Evolutionary conservation across 1,140 invertebrate species (phyloP), one percentile per base, ranked within the genome.

Genomic region (Condylostylus longicornis): DNA sequence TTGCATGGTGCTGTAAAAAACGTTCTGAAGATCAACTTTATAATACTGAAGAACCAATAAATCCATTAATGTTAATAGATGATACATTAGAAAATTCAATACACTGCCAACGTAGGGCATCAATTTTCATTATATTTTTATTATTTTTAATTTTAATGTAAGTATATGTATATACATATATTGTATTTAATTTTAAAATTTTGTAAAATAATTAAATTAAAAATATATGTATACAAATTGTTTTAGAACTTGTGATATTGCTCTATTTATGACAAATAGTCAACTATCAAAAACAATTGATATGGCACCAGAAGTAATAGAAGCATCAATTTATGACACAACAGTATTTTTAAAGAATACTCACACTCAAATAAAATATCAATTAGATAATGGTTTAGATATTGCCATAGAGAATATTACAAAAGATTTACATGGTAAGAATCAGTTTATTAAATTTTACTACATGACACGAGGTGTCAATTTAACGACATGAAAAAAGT

Each of bases 381-480:
- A 68, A 31, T 54, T 74, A 13, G 71, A 72, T 42, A 65, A 70
- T 30, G 69, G 71, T 27, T 58, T 72, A 37, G 71, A 75, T 50
- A 63, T 70, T 32, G 63, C 71, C 10, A 63, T 68, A 29, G 69
- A 74, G 42, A 67, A 66, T 25, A 63, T 73, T 30, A 61, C 69
- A 40, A 64, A 62, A 33, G 73, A 77, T 52, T 61, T 77, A 35
- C 70, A 75, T 54, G 69, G 74, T 76, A 53, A 64, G 65, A 66
- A 43, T 14, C 25, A 18, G 23, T 28, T 17, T 22, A 44, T 47
- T 40, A 45, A 52, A 52, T 39, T 52, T 53, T 51, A 43, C 49
- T 40, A 30, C 33, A n/a, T 37, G 31, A 8, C n/a, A n/a, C n/a
- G n/a, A n/a, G 17, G 29, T 14, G 41, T 28, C 29, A 35, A 40